These are phyloP conservation scores for Entomyzon cyanotis DNA, from an alignment of 2,113 vertebrate genomes.

Conservation along the genomic window DNA sequence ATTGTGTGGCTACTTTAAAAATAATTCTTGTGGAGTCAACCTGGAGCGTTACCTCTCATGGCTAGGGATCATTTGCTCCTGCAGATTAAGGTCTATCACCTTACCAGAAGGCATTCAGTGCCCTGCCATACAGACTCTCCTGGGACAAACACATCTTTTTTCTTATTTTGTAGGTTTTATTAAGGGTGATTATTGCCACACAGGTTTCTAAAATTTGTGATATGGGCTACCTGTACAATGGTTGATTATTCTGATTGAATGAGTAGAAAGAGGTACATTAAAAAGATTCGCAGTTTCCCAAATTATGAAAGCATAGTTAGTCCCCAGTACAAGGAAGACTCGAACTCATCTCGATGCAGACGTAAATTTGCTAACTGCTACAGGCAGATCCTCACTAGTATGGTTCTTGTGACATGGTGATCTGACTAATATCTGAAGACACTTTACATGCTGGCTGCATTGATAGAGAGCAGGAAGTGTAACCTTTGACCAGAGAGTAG, in stretches of 20 bases:
- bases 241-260: not conserved
- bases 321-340: not conserved
- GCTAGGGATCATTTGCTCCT: not conserved
- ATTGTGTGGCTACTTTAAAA: not conserved
- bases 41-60: not conserved
- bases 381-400: not conserved
- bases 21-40: not conserved
- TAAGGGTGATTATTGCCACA: not conserved
- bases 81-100: not conserved
- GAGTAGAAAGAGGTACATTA: not conserved
- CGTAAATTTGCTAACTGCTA: slow-evolving; percentile 29
- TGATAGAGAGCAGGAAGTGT: slow-evolving; percentile 75
- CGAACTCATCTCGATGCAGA: not conserved
- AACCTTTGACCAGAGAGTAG: slow-evolving; percentile 76
- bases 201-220: not conserved
- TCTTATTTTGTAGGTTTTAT: not conserved
- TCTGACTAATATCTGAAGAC: slow-evolving; percentile 72
- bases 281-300: not conserved
- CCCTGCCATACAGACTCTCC: not conserved
- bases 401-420: slow-evolving; percentile 43
- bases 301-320: not conserved
- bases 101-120: not conserved
- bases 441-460: slow-evolving; percentile 35
- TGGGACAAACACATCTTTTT: not conserved
- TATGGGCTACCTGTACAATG: not conserved